Evolutionary conservation across 1,140 invertebrate species (phyloP).

Genomic region (Pectinophora gossypiella): DNA sequence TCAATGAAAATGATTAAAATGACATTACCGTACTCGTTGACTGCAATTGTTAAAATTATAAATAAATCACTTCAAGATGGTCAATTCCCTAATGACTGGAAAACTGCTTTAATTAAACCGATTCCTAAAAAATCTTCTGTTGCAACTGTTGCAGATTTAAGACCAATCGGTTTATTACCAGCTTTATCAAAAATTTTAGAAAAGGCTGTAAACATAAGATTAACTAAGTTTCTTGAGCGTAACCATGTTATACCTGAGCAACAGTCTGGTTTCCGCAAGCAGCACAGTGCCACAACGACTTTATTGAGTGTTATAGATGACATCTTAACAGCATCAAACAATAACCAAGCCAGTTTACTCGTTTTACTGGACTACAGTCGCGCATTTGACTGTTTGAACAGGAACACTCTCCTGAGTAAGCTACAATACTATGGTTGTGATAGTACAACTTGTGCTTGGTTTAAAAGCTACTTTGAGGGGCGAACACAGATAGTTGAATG

Average conservation of each 20-base stretch:
- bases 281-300: neutral
- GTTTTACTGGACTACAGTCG: neutral
- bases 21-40: neutral
- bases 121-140: neutral
- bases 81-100: neutral
- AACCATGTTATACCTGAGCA: neutral
- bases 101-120: neutral
- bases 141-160: neutral
- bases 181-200: neutral
- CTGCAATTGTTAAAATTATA: neutral
- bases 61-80: neutral
- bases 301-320: neutral
- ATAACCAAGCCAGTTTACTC: neutral
- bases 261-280: neutral
- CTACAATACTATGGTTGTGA: conserved; percentile 2
- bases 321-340: neutral
- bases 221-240: neutral
- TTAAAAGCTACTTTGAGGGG: neutral
- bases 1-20: neutral
- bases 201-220: neutral
- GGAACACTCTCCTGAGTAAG: neutral
- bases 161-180: neutral
- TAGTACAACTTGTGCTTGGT: neutral
- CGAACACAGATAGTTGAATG: conserved; percentile 4
- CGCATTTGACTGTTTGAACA: neutral